Conservation (phyloP, 2,888 invertebrate species). For the Smittia aterrima region DNA sequence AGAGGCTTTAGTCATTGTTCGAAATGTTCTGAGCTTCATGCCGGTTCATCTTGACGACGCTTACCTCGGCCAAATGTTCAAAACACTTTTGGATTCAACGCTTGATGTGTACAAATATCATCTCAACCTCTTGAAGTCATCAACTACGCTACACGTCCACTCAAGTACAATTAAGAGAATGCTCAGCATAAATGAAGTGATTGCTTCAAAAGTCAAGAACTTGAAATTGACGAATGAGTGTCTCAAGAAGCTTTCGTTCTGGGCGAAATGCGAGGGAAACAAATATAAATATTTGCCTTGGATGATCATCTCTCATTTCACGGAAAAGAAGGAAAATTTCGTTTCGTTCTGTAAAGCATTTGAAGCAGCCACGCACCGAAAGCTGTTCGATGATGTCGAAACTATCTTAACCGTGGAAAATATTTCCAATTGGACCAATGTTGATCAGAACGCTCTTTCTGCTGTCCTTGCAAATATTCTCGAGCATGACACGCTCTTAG, state of each 20-base stretch:
- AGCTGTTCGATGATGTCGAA: too few species aligned
- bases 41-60: neutral
- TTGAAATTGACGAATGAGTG: neutral
- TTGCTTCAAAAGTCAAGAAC: neutral
- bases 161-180: neutral
- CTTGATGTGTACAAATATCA: neutral
- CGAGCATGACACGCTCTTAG: neutral
- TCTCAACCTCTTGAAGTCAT: neutral
- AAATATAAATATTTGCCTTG: slow-evolving; percentile 8
- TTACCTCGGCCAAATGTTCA: neutral
- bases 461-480: neutral
- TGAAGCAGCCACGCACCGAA: neutral
- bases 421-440: too few species aligned
- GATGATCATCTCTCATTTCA: neutral
- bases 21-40: neutral
- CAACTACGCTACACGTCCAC: neutral
- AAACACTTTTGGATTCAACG: neutral
- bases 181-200: neutral
- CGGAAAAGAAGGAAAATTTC: neutral
- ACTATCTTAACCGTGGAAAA: too few species aligned
- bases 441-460: too few species aligned
- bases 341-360: neutral
- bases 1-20: too few species aligned
- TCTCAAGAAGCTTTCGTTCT: neutral
- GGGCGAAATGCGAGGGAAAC: neutral